phyloP scores from a whole-genome alignment of 1,140 invertebrate species.

The Apocrypta bakeri region DNA sequence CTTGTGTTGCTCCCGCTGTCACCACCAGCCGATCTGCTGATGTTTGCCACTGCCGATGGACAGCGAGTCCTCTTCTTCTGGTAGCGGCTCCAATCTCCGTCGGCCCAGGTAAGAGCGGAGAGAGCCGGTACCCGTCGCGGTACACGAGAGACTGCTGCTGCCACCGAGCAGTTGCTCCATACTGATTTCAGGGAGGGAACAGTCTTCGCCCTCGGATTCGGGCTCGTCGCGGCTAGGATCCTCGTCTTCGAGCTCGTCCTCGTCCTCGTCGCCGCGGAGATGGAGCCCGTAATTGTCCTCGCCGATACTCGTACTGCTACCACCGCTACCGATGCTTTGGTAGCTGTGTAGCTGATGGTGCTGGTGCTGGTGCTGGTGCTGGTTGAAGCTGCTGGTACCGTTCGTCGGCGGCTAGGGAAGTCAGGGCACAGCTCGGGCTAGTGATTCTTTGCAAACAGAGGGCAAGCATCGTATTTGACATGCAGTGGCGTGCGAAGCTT shows the following conservation, averaged over 20 bases:
- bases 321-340: not conserved
- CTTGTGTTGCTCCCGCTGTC: constrained; percentile 66
- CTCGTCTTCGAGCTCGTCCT: constrained; percentile 52
- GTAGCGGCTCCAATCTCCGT: constrained; percentile 69
- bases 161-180: constrained; percentile 71
- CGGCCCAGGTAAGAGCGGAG: constrained; percentile 67
- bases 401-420: constrained; percentile 71
- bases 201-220: constrained; percentile 60
- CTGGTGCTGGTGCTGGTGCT: not conserved
- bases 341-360: not conserved
- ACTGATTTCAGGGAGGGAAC: constrained; percentile 65
- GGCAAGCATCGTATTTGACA: constrained; percentile 68
- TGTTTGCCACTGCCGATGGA: constrained; percentile 65
- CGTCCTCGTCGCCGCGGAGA: constrained; percentile 60
- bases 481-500: constrained; percentile 74
- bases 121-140: constrained; percentile 54
- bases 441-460: constrained; percentile 73
- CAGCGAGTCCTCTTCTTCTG: constrained; percentile 71
- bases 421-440: constrained; percentile 71
- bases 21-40: constrained; percentile 72
- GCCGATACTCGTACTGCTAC: constrained; percentile 45
- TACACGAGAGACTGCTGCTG: not conserved
- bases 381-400: constrained; percentile 44
- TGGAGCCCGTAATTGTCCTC: constrained; percentile 66
- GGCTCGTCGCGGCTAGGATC: constrained; percentile 43